phyloP scores from a whole-genome alignment of 2,113 vertebrate species.

The Deroptyus accipitrinus region DNA sequence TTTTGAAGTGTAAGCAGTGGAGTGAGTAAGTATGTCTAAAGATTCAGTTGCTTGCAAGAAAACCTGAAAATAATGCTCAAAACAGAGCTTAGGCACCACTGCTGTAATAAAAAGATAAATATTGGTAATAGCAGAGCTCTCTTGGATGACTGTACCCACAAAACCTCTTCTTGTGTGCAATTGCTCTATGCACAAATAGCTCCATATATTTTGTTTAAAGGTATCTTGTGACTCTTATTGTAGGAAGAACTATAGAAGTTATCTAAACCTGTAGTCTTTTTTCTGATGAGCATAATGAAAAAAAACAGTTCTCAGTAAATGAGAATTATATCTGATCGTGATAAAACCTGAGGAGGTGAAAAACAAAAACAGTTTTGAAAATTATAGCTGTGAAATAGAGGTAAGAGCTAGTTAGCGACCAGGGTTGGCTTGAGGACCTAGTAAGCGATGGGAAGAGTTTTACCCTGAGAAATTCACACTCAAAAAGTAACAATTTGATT shows the following conservation, averaged over 20 bases:
- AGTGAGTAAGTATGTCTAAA: background rate
- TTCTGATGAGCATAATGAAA: background rate
- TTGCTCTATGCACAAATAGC: background rate
- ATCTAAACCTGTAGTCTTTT: background rate
- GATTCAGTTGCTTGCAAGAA: background rate
- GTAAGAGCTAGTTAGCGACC: background rate
- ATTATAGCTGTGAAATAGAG: background rate
- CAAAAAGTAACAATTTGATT: background rate
- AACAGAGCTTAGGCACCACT: background rate
- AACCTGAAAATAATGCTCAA: background rate
- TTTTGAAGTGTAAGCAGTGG: background rate
- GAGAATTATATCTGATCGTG: background rate
- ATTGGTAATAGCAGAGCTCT: background rate
- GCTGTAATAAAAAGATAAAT: background rate
- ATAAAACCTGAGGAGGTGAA: slow-evolving; percentile 3
- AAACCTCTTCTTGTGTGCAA: background rate
- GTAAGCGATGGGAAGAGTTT: background rate
- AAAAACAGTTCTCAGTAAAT: background rate
- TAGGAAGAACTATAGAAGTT: background rate
- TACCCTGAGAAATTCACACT: background rate
- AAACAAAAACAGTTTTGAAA: background rate
- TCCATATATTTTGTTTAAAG: background rate
- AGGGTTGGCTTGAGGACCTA: background rate
- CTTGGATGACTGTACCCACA: background rate
- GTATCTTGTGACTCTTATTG: background rate